Percentiles rank a stretch among this genome's conserved stretches.
Evolutionary conservation across 2,113 vertebrate genomes (phyloP).

Genomic region (Sylvilagus bachmani): DNA sequence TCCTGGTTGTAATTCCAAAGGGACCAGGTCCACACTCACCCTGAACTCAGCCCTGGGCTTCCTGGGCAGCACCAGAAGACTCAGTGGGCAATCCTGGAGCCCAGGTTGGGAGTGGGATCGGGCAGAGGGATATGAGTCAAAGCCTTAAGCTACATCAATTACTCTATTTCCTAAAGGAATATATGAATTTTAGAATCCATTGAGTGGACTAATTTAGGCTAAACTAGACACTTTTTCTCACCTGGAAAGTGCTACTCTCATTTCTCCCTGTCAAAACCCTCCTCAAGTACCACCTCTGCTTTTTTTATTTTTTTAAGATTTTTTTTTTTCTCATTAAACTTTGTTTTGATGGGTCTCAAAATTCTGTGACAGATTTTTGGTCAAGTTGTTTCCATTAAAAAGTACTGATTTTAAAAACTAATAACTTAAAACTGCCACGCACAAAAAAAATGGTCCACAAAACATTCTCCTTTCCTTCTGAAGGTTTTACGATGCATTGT

Average conservation of each 20-base stretch:
- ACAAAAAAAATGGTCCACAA: too few relatives aligned
- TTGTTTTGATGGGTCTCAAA: too few relatives aligned
- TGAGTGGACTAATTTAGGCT: not conserved
- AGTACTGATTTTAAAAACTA: too few relatives aligned
- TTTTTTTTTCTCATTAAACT: too few relatives aligned
- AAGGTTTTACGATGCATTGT: too few relatives aligned
- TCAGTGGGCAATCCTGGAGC: not conserved
- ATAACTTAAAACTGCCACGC: too few relatives aligned
- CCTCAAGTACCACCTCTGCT: not conserved
- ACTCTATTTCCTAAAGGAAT: conserved; percentile 40
- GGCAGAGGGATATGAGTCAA: not conserved
- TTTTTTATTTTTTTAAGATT: not conserved
- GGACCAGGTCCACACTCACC: not conserved
- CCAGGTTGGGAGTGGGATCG: too few relatives aligned
- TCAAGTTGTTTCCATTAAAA: too few relatives aligned
- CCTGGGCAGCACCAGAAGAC: not conserved
- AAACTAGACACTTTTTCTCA: not conserved
- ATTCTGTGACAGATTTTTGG: too few relatives aligned
- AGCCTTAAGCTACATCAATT: not conserved
- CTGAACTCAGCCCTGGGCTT: not conserved
- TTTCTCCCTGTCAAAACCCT: conserved; percentile 1
- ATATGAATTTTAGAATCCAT: not conserved
- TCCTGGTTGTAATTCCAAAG: not conserved
- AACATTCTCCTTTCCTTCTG: too few relatives aligned
- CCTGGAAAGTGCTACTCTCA: not conserved